These are phyloP conservation scores for Dreissena polymorpha DNA, from an alignment of 1,140 invertebrate species.

Conservation along the genomic window DNA sequence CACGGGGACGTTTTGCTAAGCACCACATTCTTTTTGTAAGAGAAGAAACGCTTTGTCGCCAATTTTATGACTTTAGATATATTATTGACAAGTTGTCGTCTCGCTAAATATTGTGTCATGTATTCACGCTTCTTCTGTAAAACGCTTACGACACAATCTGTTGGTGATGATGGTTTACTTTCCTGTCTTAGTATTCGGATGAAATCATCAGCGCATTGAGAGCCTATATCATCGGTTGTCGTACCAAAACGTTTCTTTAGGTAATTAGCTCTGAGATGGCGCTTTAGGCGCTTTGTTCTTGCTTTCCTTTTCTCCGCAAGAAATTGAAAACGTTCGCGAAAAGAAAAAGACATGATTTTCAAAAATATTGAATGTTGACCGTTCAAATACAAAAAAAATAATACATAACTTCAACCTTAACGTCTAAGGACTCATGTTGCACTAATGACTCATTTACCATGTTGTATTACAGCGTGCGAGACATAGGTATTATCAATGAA, in stretches of 20 bases:
- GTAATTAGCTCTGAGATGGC: neutral
- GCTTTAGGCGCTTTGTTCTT: neutral
- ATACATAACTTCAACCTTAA: too few relatives aligned
- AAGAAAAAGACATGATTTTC: neutral
- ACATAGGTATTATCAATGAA: constrained; percentile 18
- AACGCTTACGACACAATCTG: neutral
- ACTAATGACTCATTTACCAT: neutral
- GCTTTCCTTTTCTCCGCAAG: neutral
- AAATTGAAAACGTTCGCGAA: neutral
- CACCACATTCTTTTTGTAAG: neutral
- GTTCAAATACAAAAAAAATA: too few relatives aligned
- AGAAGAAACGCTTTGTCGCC: neutral
- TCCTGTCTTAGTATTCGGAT: neutral
- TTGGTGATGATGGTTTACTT: too few relatives aligned
- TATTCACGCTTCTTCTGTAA: constrained; percentile 20
- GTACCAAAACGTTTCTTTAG: neutral
- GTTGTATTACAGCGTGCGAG: constrained; percentile 24
- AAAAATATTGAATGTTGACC: too few relatives aligned
- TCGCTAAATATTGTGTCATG: neutral
- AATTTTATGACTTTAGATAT: neutral
- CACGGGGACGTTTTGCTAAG: neutral
- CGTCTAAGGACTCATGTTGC: too few relatives aligned
- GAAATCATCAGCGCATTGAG: constrained; percentile 8
- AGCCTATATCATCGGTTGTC: neutral
- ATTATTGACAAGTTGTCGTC: constrained; percentile 8